Base-by-base conservation (phyloP, 2,113 vertebrate species). In the Chelonoidis abingdonii region DNA sequence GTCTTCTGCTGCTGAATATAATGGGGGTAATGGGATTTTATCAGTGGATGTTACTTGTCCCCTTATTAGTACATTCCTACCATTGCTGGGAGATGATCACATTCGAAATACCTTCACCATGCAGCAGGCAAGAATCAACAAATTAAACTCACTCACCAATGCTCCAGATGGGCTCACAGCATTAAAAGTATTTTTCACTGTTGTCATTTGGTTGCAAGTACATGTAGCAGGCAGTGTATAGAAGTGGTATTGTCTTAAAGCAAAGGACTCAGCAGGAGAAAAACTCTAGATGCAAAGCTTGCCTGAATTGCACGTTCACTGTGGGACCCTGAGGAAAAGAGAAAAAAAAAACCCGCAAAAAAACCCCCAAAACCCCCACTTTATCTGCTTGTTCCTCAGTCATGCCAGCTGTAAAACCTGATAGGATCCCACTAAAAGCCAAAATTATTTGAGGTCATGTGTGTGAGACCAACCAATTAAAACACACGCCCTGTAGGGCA, bases 201-300 rank as follows among this genome's bases (percentile, higher is more conserved):
- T 91, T 97, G 44, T 72, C 85, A 57, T 62, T 86, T 89, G 80
- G 72, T 89, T 89, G 54, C 85, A 92, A 86, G 54, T 59, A 22
- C 80, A 50, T 41, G 49, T 62, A 65, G 54, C 5, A 72, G 52
- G 44, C 38, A 72, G 52, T 3, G 16, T 47, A 79, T 41, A 86
- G 25, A 90, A 92, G 57, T 62, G 80, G 1, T 11, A 21, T 84
- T 52, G 62, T 93, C 44, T 65, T 52, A 41, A 65, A 92, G 4
- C 52, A 62, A 47, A 24, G 65, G 62, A 52, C 78, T 72, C 2
- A 4, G 3, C 52, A 92, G 35, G 31, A 91, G 83, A 49, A 49
- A 21, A 85, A 10, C 53, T 69, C 87, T 79, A 2, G 14, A 50
- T 81, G 87, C 82, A 92, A 2, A 44, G 24, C 59, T 75, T 75